Evolutionary conservation across 2,113 vertebrate genomes (phyloP), one percentile per base, ranked within the genome.

Genomic region (Megalops atlanticus): DNA sequence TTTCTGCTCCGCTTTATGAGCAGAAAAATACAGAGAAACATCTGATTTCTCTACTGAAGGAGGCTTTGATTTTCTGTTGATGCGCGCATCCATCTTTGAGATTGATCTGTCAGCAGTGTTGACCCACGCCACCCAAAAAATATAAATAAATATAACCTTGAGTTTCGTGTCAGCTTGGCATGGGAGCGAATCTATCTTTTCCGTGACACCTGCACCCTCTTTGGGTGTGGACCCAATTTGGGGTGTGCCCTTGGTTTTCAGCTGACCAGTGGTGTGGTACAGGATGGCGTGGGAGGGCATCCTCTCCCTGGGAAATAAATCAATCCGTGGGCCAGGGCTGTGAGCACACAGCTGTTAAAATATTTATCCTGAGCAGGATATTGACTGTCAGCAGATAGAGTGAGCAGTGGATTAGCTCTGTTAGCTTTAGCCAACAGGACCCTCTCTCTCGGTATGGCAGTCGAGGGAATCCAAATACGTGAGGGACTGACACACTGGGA

Each of bases 71-170:
- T 86, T 77, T 85, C 49, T 75, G 74, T 74, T 70, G 74, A 80
- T 27, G 45, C 45, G 86, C 77, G 87, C 92, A 94, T 93, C 92
- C 90, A 93, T 94, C 93, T 94, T 94, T 86, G 72, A 89, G 93
- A 93, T 94, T 93, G 92, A 94, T 94, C 92, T 91, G 92, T 93
- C 92, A 92, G 89, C 74, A 86, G 87, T 85, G 88, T 87, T 92
- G 91, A 94, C 90, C 90, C 81, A 82, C 90, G 89, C 90, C 90
- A 93, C 90, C 88, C 86, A 84, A 81, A 85, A 87, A 90, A 87
- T 45, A 79, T 45, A 73, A 80, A 80, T 74, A 80, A 73, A 52
- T n/a, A 43, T 74, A 80, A 80, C 79, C 79, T 74, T 47, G 35
- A 0, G 24, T 80, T 80, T 73, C 40, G 71, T 81, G 79, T 84